Evolutionary conservation across 2,888 invertebrate genomes (phyloP).

Genomic region (Tetanocera ferruginea): DNA sequence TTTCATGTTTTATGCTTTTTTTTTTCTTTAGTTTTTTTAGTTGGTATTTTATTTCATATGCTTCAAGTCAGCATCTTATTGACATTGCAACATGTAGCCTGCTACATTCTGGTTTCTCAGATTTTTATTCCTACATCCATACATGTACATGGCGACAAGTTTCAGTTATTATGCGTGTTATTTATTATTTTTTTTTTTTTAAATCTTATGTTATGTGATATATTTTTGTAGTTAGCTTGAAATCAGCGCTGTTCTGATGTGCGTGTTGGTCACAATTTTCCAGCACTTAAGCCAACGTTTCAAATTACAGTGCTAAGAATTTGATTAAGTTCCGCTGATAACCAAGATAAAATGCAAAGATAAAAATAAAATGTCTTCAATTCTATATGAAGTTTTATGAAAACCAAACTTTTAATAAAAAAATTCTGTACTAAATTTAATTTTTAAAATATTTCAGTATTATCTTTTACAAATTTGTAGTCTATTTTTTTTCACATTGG

Average conservation of each 20-base stretch:
- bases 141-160: slow-evolving; percentile 16
- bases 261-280: neutral
- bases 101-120: slow-evolving; percentile 25
- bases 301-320: slow-evolving; percentile 1
- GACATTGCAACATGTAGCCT: slow-evolving; percentile 18
- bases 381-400: too few species aligned
- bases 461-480: too few species aligned
- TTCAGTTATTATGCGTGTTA: slow-evolving; percentile 1
- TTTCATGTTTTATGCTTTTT: neutral
- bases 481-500: too few species aligned
- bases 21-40: neutral
- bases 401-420: too few species aligned
- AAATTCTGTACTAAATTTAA: too few species aligned
- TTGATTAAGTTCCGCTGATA: too few species aligned
- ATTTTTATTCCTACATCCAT: neutral
- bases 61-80: slow-evolving; percentile 1
- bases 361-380: too few species aligned
- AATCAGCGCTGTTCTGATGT: neutral
- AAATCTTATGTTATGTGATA: neutral
- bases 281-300: neutral
- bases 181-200: neutral
- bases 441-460: too few species aligned
- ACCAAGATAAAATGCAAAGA: too few species aligned
- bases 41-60: slow-evolving; percentile 13
- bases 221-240: neutral